Base-by-base conservation (phyloP, 2,797 vertebrate genomes). In the Dromococcyx pavoninus region DNA sequence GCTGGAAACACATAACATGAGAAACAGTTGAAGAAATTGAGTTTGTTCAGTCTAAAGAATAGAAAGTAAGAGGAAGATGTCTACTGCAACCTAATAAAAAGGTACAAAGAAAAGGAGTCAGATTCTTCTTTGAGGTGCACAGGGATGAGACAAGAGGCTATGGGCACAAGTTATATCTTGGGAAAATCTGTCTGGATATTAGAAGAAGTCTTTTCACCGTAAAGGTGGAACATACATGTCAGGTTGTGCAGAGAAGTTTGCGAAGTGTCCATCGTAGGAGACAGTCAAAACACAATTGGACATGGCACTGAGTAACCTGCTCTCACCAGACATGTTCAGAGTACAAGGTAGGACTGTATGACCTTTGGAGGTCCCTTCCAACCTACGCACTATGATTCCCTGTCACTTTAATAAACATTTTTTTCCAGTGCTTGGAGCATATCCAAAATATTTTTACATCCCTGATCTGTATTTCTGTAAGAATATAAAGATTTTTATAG, bases 331-430 rank as follows among this genome's bases (percentile, higher is more conserved):
- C 4, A 0, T 25, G 46, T 25, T 67, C 51, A 8, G 1, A 5
- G 1, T 6, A 17, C 44, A 10, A 91, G 67, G 8, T 13, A 72
- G 78, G 33, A n/a, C 28, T 58, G 14, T 3, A 37, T 22, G 41
- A 80, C 54, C 43, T 70, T n/a, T 35, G 43, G 57, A 77, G 44
- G 19, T 86, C 30, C 24, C 24, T 86, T 72, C 58, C 66, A 58
- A 58, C 43, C 54, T 66, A 10, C 1, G 1, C 0, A 0, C 23
- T 62, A 5, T 23, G 25, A 86, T 58, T 88, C 73, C 46, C 30
- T 75, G 24, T 81, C 51, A 84, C 43, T 80, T 87, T 56, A 87
- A 79, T 87, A 91, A 92, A 78, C 78, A 93, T 84, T 91, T 94
- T n/a, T 48, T 94, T 91, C 64, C 77, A 90, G 48, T 46, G 39